phyloP scores from a whole-genome alignment of 2,113 vertebrate species.

The Scopus umbretta region DNA sequence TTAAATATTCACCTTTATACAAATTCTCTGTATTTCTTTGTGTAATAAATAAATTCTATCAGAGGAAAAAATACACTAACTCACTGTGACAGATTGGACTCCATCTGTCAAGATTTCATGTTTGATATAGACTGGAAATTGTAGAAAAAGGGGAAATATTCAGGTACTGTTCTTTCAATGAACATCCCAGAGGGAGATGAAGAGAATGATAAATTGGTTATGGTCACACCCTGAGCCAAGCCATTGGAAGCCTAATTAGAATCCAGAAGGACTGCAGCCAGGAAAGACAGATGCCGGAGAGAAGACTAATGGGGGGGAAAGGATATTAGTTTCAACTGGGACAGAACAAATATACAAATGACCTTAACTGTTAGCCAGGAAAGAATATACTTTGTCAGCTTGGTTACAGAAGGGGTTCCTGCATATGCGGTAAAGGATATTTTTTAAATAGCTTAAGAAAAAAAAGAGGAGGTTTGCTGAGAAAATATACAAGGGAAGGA shows the following conservation, averaged over 20 bases:
- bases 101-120: conserved; percentile 64
- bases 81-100: conserved; percentile 54
- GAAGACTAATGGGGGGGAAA: neutral
- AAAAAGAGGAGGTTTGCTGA: neutral
- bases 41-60: conserved; percentile 16
- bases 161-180: conserved; percentile 47
- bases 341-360: conserved; percentile 39
- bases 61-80: conserved; percentile 13
- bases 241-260: conserved; percentile 44
- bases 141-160: conserved; percentile 51
- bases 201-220: conserved; percentile 54
- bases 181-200: conserved; percentile 4
- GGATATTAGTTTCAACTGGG: conserved; percentile 32
- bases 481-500: neutral
- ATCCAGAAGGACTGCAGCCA: conserved; percentile 43
- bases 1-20: neutral
- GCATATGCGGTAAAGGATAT: neutral
- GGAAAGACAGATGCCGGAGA: conserved; percentile 43
- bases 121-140: conserved; percentile 55
- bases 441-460: neutral
- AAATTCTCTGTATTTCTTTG: neutral
- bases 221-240: conserved; percentile 44
- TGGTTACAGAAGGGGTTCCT: neutral
- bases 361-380: conserved; percentile 11
- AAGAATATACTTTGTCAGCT: neutral